Base-by-base conservation (phyloP, 2,888 invertebrate genomes). In the Dasypogon diadema region DNA sequence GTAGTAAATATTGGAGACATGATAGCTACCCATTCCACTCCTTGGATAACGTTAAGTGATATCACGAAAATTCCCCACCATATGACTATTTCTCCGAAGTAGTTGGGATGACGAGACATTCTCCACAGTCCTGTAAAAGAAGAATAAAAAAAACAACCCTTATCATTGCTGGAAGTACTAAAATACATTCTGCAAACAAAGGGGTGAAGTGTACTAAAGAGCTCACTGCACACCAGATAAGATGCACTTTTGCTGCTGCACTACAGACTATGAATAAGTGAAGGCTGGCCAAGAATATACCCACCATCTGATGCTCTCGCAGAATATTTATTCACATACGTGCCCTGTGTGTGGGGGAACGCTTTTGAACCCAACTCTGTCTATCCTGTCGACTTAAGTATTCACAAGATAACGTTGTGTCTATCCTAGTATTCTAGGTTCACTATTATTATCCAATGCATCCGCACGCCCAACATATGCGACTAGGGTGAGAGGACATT, bases 11-110 rank as follows among this genome's bases (percentile, higher is more conserved):
- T 87, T 4, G 96, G 96, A 14, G 95, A 96, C 80, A 95, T 88
- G 80, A 95, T 91, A 8, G 93, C 95, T 24, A 95, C 88, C 93
- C 95, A 96, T 87, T 97, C 95, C 34, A 91, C 87, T 16, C 95
- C 94, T 81, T 92, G 91, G 80, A 97, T 91, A 16, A 96, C 93
- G 83, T 95, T 95, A 37, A 96, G 85, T 0, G 96, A 94, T 84
- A 96, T 93, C 70, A 94, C 91, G 83, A 97, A 97, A 81, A 97
- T 92, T 2, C 97, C 96, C 93, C 96, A 94, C 97, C 97, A 96
- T 14, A 97, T 89, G 0, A 95, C 90, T 10, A 97, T 94, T 87
- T 97, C 97, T 0, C 97, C 97, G 83, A 97, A 97, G 84, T 97
- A 97, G 85, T 97, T 97, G 0, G 97, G 97, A 87, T 97, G 97